Evolutionary conservation across 2,113 vertebrate genomes (phyloP).

Genomic region (Helogale parvula): DNA sequence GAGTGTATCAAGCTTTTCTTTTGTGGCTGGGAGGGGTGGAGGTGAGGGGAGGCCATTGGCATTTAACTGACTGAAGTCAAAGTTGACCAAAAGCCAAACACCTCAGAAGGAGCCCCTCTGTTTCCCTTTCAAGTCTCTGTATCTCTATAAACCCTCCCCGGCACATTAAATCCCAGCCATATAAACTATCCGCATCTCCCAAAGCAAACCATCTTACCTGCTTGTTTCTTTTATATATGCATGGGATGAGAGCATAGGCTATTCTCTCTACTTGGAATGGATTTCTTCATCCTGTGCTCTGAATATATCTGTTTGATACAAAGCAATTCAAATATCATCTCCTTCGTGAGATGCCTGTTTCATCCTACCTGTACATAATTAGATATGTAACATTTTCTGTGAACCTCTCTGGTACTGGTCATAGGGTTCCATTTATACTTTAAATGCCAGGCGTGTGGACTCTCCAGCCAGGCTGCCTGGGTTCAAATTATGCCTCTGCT

Average conservation of each 20-base stretch:
- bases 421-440: neutral
- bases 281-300: neutral
- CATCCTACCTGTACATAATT: neutral
- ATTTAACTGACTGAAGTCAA: slow-evolving; percentile 12
- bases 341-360: neutral
- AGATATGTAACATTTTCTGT: neutral
- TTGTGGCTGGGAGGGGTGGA: neutral
- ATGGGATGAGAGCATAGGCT: neutral
- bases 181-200: neutral
- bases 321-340: neutral
- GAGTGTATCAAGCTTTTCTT: neutral
- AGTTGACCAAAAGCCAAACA: neutral
- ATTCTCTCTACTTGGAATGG: neutral
- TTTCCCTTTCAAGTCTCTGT: neutral
- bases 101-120: neutral
- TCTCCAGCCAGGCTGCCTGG: neutral
- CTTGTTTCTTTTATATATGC: neutral
- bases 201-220: neutral
- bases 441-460: neutral
- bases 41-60: neutral
- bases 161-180: neutral
- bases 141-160: neutral
- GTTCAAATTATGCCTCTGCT: neutral
- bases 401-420: neutral
- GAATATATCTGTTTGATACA: neutral